These are phyloP conservation scores for Malurus leucopterus DNA, from an alignment of 2,797 vertebrate species.

Conservation along the genomic window DNA sequence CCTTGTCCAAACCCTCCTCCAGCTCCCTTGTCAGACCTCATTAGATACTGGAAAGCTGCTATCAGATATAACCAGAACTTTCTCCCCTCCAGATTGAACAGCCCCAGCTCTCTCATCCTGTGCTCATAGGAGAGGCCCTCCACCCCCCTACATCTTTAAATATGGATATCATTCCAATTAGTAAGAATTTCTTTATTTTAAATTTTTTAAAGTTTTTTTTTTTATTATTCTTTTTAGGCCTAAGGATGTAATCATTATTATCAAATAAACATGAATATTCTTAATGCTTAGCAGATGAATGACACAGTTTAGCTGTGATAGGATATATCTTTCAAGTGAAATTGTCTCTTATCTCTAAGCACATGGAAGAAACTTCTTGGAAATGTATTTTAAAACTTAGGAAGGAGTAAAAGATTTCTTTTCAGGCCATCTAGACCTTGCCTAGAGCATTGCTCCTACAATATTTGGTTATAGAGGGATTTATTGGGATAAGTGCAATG, in stretches of 20 bases:
- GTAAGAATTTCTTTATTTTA: not conserved
- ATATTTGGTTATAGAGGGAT: not conserved
- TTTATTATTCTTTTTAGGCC: not conserved
- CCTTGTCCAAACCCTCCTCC: not conserved
- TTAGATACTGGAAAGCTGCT: not conserved
- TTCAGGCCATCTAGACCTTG: constrained; percentile 2
- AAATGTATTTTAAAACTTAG: not conserved
- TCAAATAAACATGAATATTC: not conserved
- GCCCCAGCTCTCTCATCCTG: not conserved
- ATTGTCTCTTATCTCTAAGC: not conserved
- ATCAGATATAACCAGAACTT: not conserved
- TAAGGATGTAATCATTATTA: not conserved
- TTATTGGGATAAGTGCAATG: not conserved
- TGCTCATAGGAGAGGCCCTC: not conserved
- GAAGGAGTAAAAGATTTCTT: constrained; percentile 1
- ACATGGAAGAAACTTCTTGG: not conserved
- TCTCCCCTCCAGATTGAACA: not conserved
- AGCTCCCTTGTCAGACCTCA: not conserved
- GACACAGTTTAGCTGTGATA: not conserved
- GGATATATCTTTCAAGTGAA: not conserved
- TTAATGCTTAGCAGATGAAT: not conserved
- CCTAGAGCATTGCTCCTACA: not conserved
- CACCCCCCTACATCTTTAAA: not conserved
- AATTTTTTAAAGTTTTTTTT: not conserved
- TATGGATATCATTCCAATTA: not conserved